Conservation (phyloP, 2,113 vertebrate genomes). For the Romanogobio albipinnatus region DNA sequence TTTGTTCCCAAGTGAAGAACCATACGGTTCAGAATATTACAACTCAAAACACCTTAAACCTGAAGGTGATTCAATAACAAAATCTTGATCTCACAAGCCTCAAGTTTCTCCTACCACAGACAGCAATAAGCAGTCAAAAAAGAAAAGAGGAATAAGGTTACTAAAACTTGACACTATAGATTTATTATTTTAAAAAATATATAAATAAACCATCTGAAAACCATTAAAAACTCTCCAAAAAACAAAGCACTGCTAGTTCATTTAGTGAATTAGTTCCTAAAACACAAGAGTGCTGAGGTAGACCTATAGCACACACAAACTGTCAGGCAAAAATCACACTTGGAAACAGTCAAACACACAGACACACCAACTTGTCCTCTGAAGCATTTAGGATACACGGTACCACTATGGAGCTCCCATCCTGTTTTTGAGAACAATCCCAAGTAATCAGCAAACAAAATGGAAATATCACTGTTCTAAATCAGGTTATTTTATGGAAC, state of each 20-base stretch:
- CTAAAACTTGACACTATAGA: not conserved
- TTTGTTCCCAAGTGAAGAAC: not conserved
- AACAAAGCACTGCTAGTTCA: constrained; percentile 2
- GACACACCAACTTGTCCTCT: constrained; percentile 10
- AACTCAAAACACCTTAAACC: not conserved
- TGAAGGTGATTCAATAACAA: not conserved
- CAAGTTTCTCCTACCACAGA: constrained; percentile 6
- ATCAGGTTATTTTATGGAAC: no score
- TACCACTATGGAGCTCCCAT: not conserved
- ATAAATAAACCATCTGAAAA: constrained; percentile 24
- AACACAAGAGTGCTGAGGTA: constrained; percentile 39
- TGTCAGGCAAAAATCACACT: not conserved
- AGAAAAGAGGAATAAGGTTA: not conserved
- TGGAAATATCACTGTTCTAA: not conserved
- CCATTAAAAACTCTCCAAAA: constrained; percentile 8
- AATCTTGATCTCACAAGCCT: not conserved
- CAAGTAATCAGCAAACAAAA: not conserved
- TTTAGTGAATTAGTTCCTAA: constrained; percentile 26
- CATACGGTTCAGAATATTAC: not conserved
- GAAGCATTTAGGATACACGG: not conserved
- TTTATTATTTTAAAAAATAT: not conserved
- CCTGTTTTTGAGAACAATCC: not conserved
- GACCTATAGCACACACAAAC: constrained; percentile 25
- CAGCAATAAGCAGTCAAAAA: not conserved
- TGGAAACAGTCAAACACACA: constrained; percentile 5